phyloP scores from a whole-genome alignment of 2,113 vertebrate species.

The Puffinus mauretanicus region DNA sequence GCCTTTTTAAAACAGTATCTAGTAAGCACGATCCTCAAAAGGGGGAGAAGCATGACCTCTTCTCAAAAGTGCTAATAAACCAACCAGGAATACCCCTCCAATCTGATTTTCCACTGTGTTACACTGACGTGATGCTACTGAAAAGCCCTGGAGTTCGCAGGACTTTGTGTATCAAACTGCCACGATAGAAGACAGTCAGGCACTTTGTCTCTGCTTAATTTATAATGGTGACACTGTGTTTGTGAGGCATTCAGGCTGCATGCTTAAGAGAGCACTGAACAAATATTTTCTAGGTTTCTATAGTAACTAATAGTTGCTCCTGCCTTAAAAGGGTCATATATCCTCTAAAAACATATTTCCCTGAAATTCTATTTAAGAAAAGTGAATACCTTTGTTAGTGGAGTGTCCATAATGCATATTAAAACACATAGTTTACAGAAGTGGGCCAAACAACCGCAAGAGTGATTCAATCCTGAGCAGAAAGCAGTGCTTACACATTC shows the following conservation, averaged over 20 bases:
- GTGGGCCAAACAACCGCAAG: background rate
- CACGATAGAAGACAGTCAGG: background rate
- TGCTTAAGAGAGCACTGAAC: slow-evolving; percentile 37
- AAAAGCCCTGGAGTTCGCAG: background rate
- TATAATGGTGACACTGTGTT: background rate
- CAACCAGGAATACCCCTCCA: background rate
- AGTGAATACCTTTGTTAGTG: background rate
- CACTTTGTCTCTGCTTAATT: slow-evolving; percentile 23
- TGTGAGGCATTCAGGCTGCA: background rate
- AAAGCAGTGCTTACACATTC: background rate
- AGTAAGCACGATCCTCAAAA: background rate
- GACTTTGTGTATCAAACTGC: background rate
- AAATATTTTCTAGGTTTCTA: slow-evolving; percentile 64
- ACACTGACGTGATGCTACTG: background rate
- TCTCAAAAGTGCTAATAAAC: background rate
- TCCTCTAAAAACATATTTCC: slow-evolving; percentile 17
- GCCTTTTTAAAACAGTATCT: background rate
- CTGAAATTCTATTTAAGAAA: slow-evolving; percentile 39
- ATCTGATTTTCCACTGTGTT: background rate
- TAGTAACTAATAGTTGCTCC: slow-evolving; percentile 42
- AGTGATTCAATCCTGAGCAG: background rate
- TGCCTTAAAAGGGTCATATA: slow-evolving; percentile 30
- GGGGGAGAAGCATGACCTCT: background rate
- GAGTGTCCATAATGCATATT: background rate
- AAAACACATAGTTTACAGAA: background rate